A percentile compares a stretch with the other conserved stretches of the same genome.
These are phyloP conservation scores for Scatophagus argus DNA, from an alignment of 2,113 vertebrate species.

Conservation along the genomic window DNA sequence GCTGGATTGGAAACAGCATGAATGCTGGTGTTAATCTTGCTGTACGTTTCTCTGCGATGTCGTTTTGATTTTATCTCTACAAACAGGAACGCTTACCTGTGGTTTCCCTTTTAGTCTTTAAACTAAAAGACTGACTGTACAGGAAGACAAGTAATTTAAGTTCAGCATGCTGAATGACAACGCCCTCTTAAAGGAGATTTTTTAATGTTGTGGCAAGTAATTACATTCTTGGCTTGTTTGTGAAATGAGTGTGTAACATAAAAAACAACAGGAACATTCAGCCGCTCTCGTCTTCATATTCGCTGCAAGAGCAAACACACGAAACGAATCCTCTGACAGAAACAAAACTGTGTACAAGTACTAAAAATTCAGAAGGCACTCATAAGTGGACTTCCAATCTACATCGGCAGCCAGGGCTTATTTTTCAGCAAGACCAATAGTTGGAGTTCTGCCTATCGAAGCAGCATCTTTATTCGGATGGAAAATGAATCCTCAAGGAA, in stretches of 20 bases:
- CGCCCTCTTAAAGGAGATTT: background rate
- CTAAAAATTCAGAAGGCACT: slow-evolving; percentile 69
- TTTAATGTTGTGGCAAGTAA: background rate
- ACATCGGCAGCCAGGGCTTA: slow-evolving; percentile 59
- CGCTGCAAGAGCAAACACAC: background rate
- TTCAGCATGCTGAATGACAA: background rate
- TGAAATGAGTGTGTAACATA: background rate
- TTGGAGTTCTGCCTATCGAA: slow-evolving; percentile 83
- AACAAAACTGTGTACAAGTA: slow-evolving; percentile 42
- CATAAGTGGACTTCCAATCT: slow-evolving; percentile 64
- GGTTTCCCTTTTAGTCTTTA: background rate
- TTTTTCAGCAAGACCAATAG: slow-evolving; percentile 74
- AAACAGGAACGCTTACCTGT: background rate
- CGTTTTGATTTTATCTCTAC: too few species aligned
- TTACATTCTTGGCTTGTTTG: background rate
- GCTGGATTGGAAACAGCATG: too few species aligned
- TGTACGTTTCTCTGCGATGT: background rate
- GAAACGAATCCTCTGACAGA: slow-evolving; percentile 34
- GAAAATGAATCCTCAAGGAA: slow-evolving; percentile 86
- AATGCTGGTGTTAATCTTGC: background rate
- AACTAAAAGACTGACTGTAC: background rate
- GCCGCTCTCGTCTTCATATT: background rate
- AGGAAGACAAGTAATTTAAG: background rate
- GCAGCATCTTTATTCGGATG: slow-evolving; percentile 84
- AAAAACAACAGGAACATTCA: background rate